These are phyloP conservation scores for Sarcophilus harrisii DNA, from an alignment of 2,797 vertebrate genomes.

Conservation along the genomic window DNA sequence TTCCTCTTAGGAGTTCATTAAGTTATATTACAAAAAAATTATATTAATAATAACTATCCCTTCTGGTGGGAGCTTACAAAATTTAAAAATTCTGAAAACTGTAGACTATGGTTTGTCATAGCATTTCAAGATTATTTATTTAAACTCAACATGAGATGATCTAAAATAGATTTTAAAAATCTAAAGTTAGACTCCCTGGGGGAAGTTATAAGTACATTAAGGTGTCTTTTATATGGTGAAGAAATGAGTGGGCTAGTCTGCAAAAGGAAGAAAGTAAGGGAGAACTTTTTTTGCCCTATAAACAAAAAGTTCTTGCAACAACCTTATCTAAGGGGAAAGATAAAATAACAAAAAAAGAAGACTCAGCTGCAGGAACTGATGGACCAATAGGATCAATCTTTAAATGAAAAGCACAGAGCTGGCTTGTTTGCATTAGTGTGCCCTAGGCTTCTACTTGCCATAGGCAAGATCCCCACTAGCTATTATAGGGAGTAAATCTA, in stretches of 20 bases:
- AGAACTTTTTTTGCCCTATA: neutral
- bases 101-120: neutral
- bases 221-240: slow-evolving; percentile 25
- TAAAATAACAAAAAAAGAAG: neutral
- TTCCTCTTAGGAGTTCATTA: slow-evolving; percentile 20
- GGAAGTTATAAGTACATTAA: slow-evolving; percentile 27
- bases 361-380: slow-evolving; percentile 20
- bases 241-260: neutral
- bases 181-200: slow-evolving; percentile 34
- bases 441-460: neutral
- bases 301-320: slow-evolving; percentile 41
- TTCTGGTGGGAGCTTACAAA: neutral
- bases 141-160: slow-evolving; percentile 26
- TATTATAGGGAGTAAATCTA: neutral
- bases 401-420: neutral
- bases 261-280: neutral
- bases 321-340: neutral
- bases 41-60: neutral
- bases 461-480: neutral
- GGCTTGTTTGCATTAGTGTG: slow-evolving; percentile 1
- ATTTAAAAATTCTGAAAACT: neutral
- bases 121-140: neutral
- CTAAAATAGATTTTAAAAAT: slow-evolving; percentile 35
- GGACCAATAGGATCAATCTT: neutral
- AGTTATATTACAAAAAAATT: slow-evolving; percentile 34